Conservation (phyloP, 2,888 invertebrate species). For the Ectobius pallidus region DNA sequence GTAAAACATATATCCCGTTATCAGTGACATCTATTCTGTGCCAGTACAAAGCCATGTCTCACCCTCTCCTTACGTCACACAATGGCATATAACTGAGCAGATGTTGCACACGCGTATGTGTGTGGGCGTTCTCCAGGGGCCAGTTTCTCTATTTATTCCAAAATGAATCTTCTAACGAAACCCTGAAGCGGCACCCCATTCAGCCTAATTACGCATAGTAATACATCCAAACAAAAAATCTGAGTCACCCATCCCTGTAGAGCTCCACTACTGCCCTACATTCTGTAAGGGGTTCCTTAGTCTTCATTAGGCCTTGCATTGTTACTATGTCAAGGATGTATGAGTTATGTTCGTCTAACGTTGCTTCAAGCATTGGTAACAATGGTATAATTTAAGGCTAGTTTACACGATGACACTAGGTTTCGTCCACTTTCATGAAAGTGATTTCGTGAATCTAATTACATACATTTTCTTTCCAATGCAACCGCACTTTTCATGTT, state of each 20-base stretch:
- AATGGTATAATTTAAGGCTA: too few relatives aligned
- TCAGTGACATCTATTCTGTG: too few relatives aligned
- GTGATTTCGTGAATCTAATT: too few relatives aligned
- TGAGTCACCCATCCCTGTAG: neutral
- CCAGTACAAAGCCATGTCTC: constrained; percentile 6
- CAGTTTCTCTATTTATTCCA: neutral
- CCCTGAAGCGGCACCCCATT: neutral
- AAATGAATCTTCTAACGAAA: neutral
- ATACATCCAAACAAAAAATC: neutral
- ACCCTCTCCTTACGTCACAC: neutral
- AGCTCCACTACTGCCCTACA: neutral
- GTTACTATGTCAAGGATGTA: too few relatives aligned
- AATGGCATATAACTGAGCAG: neutral
- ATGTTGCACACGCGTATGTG: neutral
- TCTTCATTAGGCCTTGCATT: too few relatives aligned
- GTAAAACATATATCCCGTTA: too few relatives aligned
- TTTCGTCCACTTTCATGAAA: too few relatives aligned
- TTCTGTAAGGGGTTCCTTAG: neutral
- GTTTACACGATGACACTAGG: too few relatives aligned
- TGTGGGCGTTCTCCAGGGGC: constrained; percentile 13
- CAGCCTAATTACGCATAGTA: constrained; percentile 7
- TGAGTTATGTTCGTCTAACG: too few relatives aligned
- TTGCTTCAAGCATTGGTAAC: too few relatives aligned
- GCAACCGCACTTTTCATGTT: too few relatives aligned
- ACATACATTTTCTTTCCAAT: too few relatives aligned